Conservation (phyloP, 2,888 invertebrate genomes). For the Nemapogon koenigi region DNA sequence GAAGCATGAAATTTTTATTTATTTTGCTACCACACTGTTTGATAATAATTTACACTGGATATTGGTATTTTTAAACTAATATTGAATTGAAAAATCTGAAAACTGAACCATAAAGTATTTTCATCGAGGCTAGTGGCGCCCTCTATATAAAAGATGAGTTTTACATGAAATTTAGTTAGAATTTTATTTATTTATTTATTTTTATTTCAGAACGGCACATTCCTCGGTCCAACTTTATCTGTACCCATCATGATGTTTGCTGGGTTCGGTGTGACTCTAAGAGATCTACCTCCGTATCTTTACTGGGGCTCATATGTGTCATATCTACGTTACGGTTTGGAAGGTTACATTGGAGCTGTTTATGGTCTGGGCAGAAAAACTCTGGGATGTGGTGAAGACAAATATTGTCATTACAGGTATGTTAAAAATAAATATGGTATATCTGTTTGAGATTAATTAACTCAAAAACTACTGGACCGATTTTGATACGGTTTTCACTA, state of each 20-base stretch:
- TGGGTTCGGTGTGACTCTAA: conserved; percentile 90
- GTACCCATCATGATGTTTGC: conserved; percentile 98
- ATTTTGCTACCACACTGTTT: no score
- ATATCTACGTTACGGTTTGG: conserved; percentile 89
- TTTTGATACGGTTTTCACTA: no score
- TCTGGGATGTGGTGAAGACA: conserved; percentile 76
- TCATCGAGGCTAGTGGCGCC: no score
- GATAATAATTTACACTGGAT: no score
- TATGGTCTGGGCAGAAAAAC: conserved; percentile 80
- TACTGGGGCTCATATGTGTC: conserved; percentile 93
- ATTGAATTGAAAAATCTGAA: no score
- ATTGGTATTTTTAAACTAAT: no score
- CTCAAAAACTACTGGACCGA: no score
- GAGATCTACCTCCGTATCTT: conserved; percentile 84
- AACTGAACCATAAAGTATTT: no score
- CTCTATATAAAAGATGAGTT: no score
- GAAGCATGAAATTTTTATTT: no score
- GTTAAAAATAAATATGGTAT: conserved; percentile 15
- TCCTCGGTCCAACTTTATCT: conserved; percentile 88
- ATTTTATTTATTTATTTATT: neutral
- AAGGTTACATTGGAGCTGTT: conserved; percentile 83
- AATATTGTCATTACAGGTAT: conserved; percentile 82
- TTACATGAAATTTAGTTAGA: no score
- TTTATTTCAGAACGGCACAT: conserved; percentile 84
- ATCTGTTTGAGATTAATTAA: no score